These are phyloP conservation scores for Halictus quadricinctus DNA, from an alignment of 2,888 invertebrate species.

Conservation along the genomic window DNA sequence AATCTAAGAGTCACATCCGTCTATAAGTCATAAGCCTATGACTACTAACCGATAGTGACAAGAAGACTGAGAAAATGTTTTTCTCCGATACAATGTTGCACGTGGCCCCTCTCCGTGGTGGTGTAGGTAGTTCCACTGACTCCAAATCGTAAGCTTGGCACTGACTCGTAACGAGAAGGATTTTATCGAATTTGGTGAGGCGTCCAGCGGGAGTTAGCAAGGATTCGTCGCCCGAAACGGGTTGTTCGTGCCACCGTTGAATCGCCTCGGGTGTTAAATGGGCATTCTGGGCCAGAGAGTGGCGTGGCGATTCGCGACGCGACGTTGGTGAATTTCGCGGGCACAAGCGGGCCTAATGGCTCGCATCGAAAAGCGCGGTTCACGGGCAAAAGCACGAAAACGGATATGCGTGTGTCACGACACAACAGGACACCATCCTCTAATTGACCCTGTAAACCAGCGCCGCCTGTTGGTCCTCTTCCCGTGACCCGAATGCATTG, in stretches of 20 bases:
- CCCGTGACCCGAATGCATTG: constrained; percentile 68
- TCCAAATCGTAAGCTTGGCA: too few species aligned
- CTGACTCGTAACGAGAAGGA: too few species aligned
- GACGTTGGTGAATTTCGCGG: constrained; percentile 2
- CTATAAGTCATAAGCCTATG: too few species aligned
- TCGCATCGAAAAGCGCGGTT: neutral
- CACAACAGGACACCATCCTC: constrained; percentile 38
- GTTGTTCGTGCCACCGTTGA: neutral
- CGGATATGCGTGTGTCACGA: constrained; percentile 73
- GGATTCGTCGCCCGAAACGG: neutral
- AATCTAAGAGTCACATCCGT: too few species aligned
- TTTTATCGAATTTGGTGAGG: neutral
- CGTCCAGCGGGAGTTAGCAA: neutral
- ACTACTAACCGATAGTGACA: too few species aligned
- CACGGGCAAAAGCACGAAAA: constrained; percentile 47
- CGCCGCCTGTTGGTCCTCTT: constrained; percentile 57
- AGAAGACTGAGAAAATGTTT: too few species aligned
- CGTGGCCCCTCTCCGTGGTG: too few species aligned
- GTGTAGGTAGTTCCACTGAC: too few species aligned
- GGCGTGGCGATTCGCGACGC: neutral
- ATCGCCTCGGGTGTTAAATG: constrained; percentile 13
- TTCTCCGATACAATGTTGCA: too few species aligned
- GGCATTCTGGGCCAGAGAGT: constrained; percentile 15
- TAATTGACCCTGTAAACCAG: neutral
- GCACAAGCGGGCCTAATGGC: neutral